phyloP scores from a whole-genome alignment of 1,140 invertebrate species.

The Drosophila grimshawi region DNA sequence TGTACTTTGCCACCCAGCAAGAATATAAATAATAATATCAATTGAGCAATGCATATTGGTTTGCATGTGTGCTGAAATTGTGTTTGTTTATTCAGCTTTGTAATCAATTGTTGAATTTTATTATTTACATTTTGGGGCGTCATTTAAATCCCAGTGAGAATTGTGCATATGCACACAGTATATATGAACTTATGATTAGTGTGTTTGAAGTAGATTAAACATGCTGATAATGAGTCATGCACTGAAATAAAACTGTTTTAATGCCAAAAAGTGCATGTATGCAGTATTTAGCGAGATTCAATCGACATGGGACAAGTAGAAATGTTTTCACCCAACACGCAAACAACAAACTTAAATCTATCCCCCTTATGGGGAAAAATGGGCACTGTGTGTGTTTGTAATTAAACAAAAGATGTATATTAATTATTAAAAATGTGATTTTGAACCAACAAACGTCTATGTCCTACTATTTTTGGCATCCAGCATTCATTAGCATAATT shows the following conservation, averaged over 20 bases:
- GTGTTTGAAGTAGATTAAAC: background rate
- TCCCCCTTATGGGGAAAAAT: background rate
- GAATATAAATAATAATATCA: too few relatives aligned
- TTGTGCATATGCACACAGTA: background rate
- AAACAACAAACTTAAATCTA: background rate
- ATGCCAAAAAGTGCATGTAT: conserved; percentile 1
- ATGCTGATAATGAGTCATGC: conserved; percentile 8
- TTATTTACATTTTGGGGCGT: background rate
- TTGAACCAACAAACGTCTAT: too few relatives aligned
- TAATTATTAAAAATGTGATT: too few relatives aligned
- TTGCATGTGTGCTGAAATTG: background rate
- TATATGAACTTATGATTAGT: background rate
- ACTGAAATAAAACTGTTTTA: background rate
- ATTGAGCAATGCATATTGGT: background rate
- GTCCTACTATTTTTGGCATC: too few relatives aligned
- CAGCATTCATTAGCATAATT: too few relatives aligned
- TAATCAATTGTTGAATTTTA: background rate
- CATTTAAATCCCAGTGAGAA: background rate
- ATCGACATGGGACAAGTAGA: background rate
- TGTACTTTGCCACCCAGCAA: too few relatives aligned
- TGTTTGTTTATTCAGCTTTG: conserved; percentile 1
- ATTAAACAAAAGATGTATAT: background rate
- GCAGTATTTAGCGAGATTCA: background rate
- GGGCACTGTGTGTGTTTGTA: background rate
- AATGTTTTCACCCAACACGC: conserved; percentile 1